Evolutionary conservation across 1,140 invertebrate species (phyloP).

Genomic region (Heliconius himera): DNA sequence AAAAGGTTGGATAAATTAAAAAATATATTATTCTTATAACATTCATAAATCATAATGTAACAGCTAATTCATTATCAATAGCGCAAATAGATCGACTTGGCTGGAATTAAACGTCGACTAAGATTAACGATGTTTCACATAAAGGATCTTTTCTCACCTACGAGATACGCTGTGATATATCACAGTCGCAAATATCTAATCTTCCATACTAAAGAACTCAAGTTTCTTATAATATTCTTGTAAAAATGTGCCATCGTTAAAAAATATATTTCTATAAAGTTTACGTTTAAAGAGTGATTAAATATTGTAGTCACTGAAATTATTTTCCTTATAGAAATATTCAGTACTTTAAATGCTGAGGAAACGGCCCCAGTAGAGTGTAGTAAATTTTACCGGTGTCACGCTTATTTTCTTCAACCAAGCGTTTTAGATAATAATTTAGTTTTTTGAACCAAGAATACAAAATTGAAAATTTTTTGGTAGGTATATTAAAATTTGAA

Average conservation of each 20-base stretch:
- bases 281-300: too few relatives aligned
- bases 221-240: neutral
- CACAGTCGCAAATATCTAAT: neutral
- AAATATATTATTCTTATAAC: neutral
- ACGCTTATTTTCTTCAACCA: too few relatives aligned
- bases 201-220: neutral
- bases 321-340: too few relatives aligned
- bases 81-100: constrained; percentile 29
- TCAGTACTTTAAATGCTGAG: too few relatives aligned
- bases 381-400: too few relatives aligned
- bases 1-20: neutral
- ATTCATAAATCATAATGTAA: constrained; percentile 24
- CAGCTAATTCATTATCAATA: constrained; percentile 29
- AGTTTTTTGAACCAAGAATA: too few relatives aligned
- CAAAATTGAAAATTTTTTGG: too few relatives aligned
- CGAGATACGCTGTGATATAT: constrained; percentile 19
- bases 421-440: too few relatives aligned
- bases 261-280: neutral
- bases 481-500: too few relatives aligned
- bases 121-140: constrained; percentile 32
- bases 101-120: constrained; percentile 31
- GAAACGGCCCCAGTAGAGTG: too few relatives aligned
- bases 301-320: too few relatives aligned
- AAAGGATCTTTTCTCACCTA: constrained; percentile 32
- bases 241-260: neutral